These are phyloP conservation scores for Netelia melanura DNA, from an alignment of 2,888 invertebrate genomes.

Conservation along the genomic window DNA sequence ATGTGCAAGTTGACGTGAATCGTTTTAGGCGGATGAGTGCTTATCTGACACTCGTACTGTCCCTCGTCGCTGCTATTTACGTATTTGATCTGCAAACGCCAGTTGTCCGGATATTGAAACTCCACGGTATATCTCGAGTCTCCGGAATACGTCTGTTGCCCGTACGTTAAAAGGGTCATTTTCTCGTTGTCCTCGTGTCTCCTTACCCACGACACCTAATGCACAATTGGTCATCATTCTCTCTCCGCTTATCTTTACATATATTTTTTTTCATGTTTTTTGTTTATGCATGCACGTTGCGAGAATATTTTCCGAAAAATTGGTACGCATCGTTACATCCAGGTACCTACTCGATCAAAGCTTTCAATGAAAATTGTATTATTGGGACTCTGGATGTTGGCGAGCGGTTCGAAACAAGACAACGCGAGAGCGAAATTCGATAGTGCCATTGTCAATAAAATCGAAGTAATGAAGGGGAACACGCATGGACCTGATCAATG, in stretches of 20 bases:
- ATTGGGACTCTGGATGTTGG: conserved; percentile 14
- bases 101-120: conserved; percentile 86
- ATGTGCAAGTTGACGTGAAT: conserved; percentile 85
- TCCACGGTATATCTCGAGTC: conserved; percentile 86
- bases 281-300: not conserved
- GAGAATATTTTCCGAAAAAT: conserved; percentile 17
- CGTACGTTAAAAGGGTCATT: conserved; percentile 89
- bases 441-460: conserved; percentile 28
- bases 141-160: conserved; percentile 89
- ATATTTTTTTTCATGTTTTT: not conserved
- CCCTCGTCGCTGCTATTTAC: conserved; percentile 86
- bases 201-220: conserved; percentile 90
- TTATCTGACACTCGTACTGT: conserved; percentile 86
- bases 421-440: not conserved
- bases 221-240: conserved; percentile 30
- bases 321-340: conserved; percentile 7
- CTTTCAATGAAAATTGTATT: conserved; percentile 12
- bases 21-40: conserved; percentile 86
- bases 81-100: conserved; percentile 86
- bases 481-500: conserved; percentile 49
- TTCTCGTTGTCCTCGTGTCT: conserved; percentile 88
- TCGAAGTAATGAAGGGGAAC: conserved; percentile 46
- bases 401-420: not conserved
- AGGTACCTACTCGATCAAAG: not conserved
- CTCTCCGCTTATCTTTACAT: too few species aligned